Evolutionary conservation across 2,113 vertebrate genomes (phyloP).

Genomic region (Petaurus breviceps): DNA sequence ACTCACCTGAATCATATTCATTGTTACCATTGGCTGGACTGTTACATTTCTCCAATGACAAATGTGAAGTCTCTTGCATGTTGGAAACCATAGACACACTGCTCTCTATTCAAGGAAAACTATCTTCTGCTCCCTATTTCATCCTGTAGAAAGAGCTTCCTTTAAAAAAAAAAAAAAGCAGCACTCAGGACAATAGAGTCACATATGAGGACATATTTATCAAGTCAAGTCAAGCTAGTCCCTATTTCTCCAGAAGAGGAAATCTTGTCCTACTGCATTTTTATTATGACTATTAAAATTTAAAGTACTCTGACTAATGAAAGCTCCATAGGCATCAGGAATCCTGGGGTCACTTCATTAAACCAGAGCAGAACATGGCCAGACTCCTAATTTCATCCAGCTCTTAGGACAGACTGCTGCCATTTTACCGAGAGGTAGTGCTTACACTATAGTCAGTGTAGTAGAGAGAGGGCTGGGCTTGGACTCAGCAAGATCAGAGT

Average conservation of each 20-base stretch:
- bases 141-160: slow-evolving; percentile 68
- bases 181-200: neutral
- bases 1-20: slow-evolving; percentile 91
- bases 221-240: neutral
- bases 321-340: neutral
- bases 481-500: neutral
- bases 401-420: neutral
- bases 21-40: slow-evolving; percentile 83
- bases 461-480: neutral
- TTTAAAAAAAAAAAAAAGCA: neutral
- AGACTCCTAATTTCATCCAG: neutral
- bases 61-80: slow-evolving; percentile 79
- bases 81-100: slow-evolving; percentile 78
- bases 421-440: neutral
- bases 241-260: neutral
- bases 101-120: slow-evolving; percentile 79
- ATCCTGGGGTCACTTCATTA: neutral
- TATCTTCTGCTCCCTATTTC: slow-evolving; percentile 72
- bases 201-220: neutral
- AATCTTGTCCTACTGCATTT: neutral
- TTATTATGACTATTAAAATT: neutral
- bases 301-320: accelerated
- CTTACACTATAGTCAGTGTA: neutral
- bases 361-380: neutral
- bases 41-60: slow-evolving; percentile 77